Evolutionary conservation across 2,888 invertebrate species (phyloP), one percentile per base, ranked within the genome.

Genomic region (Trachelus iudaicus): DNA sequence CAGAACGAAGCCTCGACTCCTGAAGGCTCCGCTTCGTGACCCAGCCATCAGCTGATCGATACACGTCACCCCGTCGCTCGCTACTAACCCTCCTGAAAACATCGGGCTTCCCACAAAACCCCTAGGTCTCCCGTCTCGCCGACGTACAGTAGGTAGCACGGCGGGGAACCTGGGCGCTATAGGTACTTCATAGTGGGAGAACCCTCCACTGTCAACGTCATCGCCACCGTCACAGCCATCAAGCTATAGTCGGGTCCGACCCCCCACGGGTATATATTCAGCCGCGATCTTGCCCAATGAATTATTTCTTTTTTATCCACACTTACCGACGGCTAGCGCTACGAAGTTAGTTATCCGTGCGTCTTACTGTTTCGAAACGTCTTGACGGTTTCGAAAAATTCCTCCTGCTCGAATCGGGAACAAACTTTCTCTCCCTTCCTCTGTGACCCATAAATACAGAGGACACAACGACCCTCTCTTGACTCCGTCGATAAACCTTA

Each of bases 41-140:
- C 87, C 86, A 85, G 87, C 85, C 87, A 86, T 86, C 88, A 87
- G 88, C 88, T 89, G 88, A 89, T 88, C 87, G 87, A 87, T 88
- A 87, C 87, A 87, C 85, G 86, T 86, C 86, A 86, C 85, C 84
- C 83, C 82, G 79, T 83, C 73, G 78, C 71, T 78, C 71, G 81
- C 75, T 84, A 82, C 80, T 77, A 79, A 76, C 86, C 81, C 78
- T 82, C 79, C 85, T 83, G 81, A 87, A 87, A 88, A 87, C 88
- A 87, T 86, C 80, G 83, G 78, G 77, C 37, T 37, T 68, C 69
- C 23, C 56, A 69, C 56, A 23, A 56, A 56, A 56, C 56, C 23
- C 56, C 23, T 35, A 3, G 23, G 15, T 15, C 9, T 3, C 73
- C 30, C 75, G 37, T 40, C 69, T 74, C 69, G 75, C 77, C 73